Conservation (phyloP, 2,797 vertebrate species). For the Sebastes hubbsi region DNA sequence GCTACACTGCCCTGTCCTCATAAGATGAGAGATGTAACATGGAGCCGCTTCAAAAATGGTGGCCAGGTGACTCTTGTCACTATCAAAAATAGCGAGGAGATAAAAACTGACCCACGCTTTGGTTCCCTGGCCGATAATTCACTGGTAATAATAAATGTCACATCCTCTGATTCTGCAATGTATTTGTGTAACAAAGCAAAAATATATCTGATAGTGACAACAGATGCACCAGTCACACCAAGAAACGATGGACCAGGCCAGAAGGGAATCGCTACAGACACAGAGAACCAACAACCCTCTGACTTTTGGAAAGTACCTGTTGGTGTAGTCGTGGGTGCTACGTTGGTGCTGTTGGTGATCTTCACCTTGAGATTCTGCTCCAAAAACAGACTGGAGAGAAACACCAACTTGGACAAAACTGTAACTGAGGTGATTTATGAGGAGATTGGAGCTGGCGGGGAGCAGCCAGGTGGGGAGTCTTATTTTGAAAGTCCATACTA, state of each 20-base stretch:
- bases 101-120: fast-evolving
- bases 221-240: background rate
- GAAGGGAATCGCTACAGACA: fast-evolving
- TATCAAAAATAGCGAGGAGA: background rate
- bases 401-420: fast-evolving
- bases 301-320: conserved; percentile 9
- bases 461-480: background rate
- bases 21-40: background rate
- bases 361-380: background rate
- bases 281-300: background rate
- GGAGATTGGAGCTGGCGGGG: background rate
- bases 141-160: background rate
- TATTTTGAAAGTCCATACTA: background rate
- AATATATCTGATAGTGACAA: background rate
- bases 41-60: background rate
- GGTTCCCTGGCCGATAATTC: fast-evolving
- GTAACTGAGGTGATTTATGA: background rate
- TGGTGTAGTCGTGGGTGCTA: background rate
- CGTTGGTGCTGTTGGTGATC: background rate
- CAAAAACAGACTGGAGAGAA: background rate
- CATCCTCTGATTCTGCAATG: fast-evolving
- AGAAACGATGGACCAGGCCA: background rate
- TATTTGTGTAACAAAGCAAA: fast-evolving
- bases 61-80: fast-evolving
- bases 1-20: conserved; percentile 10